Base-by-base conservation (phyloP, 2,797 vertebrate species). In the Gastrophryne carolinensis region DNA sequence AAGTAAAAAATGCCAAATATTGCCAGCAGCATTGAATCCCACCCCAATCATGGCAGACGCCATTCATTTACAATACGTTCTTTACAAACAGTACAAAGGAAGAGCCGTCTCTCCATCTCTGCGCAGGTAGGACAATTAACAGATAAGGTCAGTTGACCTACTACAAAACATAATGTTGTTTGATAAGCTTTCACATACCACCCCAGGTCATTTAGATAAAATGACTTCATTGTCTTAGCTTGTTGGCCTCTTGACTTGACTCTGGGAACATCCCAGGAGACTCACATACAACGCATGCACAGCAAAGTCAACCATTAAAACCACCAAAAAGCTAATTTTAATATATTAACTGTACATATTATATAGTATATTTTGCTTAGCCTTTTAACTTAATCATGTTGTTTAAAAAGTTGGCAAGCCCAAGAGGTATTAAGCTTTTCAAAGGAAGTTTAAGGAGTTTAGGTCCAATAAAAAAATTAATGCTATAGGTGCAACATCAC, bases 91-190 rank as follows among this genome's bases (percentile, higher is more conserved):
- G 37, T 41, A 37, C 60, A 72, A 58, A 50, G 23, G 30, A 77
- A 68, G 53, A 58, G 68, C 32, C 29, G n/a, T 47, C 58, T 78
- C 17, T 8, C 10, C 39, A 5, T 60, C 68, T 66, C 32, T 27
- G 5, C 58, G 3, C 29, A 37, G 19, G 27, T 35, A 30, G 56
- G 56, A 57, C 68, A 72, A 72, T 78, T 60, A 65, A 60, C 50
- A 78, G 75, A 72, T 78, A 78, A 72, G 68, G 75, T 66, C 75
- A 72, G 75, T 66, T 78, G 68, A 78, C 75, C 75, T 72, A 78
- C 75, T 72, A 52, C n/a, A 68, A 66, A 78, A 72, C 39, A 15
- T 58, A 65, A 29, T 60, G 58, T 54, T 63, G 61, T 72, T 65
- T 72, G 68, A 72, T 71, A 58, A 57, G 67, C 49, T 52, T 57